Percentiles rank a stretch among this genome's conserved stretches.
Evolutionary conservation across 2,797 vertebrate species (phyloP).

Genomic region (Steatocranus sp.): DNA sequence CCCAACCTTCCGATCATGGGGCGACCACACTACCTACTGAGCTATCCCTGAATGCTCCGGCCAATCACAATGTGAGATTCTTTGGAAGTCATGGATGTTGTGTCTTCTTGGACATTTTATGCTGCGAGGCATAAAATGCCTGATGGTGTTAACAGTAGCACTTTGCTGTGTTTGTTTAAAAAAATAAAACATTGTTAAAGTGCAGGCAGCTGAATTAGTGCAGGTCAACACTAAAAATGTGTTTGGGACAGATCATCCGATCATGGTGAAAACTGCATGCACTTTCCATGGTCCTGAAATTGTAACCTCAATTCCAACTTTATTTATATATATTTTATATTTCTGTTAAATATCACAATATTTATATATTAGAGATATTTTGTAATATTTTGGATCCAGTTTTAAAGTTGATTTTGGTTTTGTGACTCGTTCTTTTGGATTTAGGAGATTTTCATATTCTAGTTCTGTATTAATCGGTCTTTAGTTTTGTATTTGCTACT

Average conservation of each 20-base stretch:
- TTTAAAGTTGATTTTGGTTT: not conserved
- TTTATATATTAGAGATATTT: not conserved
- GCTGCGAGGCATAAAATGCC: not conserved
- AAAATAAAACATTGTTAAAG: not conserved
- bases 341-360: not conserved
- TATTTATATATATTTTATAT: not conserved
- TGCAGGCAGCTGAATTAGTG: not conserved
- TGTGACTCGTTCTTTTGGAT: not conserved
- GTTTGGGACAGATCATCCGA: not conserved
- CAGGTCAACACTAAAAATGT: not conserved
- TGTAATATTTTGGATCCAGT: not conserved
- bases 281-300: not conserved
- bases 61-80: not conserved
- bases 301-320: not conserved
- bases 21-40: not conserved
- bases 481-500: not conserved
- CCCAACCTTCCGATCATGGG: not conserved
- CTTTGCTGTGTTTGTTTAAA: not conserved
- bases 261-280: not conserved
- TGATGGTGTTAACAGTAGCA: not conserved
- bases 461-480: not conserved
- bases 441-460: not conserved
- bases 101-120: no score
- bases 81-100: not conserved
- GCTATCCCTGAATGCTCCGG: rapidly evolving